Percentiles rank a stretch among this genome's conserved stretches.
Evolutionary conservation across 2,888 invertebrate species (phyloP).

Genomic region (Sipha maydis): DNA sequence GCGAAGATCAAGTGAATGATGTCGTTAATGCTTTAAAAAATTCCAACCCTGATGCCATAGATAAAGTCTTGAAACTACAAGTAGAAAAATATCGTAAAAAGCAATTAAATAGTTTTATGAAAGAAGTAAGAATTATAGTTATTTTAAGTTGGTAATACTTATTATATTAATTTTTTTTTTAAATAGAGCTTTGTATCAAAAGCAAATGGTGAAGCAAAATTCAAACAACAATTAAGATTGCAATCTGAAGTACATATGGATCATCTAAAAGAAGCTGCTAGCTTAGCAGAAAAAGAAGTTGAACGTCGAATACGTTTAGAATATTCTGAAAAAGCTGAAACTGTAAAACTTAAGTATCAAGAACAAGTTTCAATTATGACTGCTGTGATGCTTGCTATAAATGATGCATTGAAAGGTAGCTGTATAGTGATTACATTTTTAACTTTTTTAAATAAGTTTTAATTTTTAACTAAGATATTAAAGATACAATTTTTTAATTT

Average conservation of each 20-base stretch:
- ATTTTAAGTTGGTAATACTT: neutral
- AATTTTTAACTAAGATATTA: neutral
- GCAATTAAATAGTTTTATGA: slow-evolving; percentile 39
- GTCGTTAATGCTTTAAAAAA: slow-evolving; percentile 26
- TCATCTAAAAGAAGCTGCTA: slow-evolving; percentile 74
- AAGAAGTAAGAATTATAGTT: slow-evolving; percentile 34
- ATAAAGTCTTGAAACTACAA: slow-evolving; percentile 46
- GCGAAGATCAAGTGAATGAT: slow-evolving; percentile 43
- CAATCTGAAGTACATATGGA: slow-evolving; percentile 89
- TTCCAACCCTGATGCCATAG: neutral
- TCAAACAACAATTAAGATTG: slow-evolving; percentile 82
- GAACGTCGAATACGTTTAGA: slow-evolving; percentile 71
- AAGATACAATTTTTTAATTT: neutral
- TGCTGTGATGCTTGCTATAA: slow-evolving; percentile 80
- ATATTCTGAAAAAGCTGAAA: slow-evolving; percentile 76
- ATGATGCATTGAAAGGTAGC: slow-evolving; percentile 69
- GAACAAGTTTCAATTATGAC: slow-evolving; percentile 78
- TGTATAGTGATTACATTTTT: neutral
- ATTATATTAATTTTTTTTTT: slow-evolving; percentile 34
- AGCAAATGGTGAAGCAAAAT: slow-evolving; percentile 70
- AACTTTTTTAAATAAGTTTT: neutral
- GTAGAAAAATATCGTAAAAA: slow-evolving; percentile 42
- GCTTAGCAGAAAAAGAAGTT: slow-evolving; percentile 70
- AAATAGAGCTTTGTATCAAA: slow-evolving; percentile 72
- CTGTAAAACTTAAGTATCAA: slow-evolving; percentile 77